A percentile compares a stretch with the other conserved stretches of the same genome.
Conservation (phyloP, 2,888 invertebrate species). For the Caenorhabditis uteleia region DNA sequence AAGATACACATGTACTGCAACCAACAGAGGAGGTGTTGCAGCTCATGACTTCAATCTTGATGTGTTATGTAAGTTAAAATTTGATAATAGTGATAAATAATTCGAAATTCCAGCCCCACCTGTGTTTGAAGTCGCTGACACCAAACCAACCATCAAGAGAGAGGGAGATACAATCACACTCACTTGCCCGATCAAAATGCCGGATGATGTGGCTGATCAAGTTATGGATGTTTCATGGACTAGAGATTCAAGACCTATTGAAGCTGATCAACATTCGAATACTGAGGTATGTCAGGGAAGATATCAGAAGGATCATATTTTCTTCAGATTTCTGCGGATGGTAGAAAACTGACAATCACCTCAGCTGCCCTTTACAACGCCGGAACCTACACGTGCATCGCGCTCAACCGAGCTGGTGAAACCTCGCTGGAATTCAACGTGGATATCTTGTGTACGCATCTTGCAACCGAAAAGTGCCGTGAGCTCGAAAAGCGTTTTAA, state of each 20-base stretch:
- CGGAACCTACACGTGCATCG: constrained; percentile 75
- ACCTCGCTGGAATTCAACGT: constrained; percentile 75
- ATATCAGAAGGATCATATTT: background rate
- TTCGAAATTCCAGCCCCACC: constrained; percentile 61
- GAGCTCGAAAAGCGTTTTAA: constrained; percentile 53
- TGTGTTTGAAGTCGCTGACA: constrained; percentile 49
- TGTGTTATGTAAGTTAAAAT: constrained; percentile 74
- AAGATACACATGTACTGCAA: constrained; percentile 75
- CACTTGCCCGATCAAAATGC: constrained; percentile 72
- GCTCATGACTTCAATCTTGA: constrained; percentile 74
- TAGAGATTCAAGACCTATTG: constrained; percentile 74
- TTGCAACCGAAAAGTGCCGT: constrained; percentile 51
- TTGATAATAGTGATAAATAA: background rate
- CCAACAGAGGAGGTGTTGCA: constrained; percentile 74
- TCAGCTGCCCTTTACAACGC: constrained; percentile 71
- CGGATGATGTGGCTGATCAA: constrained; percentile 43
- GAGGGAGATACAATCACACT: constrained; percentile 75
- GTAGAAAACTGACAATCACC: constrained; percentile 47
- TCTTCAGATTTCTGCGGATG: constrained; percentile 58
- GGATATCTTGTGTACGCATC: constrained; percentile 71
- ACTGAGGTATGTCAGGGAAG: constrained; percentile 9
- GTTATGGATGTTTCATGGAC: constrained; percentile 70
- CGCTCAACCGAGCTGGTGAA: constrained; percentile 77
- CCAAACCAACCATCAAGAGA: constrained; percentile 63
- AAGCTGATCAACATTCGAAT: constrained; percentile 32